These are phyloP conservation scores for Scomber japonicus DNA, from an alignment of 2,113 vertebrate genomes.

Conservation along the genomic window DNA sequence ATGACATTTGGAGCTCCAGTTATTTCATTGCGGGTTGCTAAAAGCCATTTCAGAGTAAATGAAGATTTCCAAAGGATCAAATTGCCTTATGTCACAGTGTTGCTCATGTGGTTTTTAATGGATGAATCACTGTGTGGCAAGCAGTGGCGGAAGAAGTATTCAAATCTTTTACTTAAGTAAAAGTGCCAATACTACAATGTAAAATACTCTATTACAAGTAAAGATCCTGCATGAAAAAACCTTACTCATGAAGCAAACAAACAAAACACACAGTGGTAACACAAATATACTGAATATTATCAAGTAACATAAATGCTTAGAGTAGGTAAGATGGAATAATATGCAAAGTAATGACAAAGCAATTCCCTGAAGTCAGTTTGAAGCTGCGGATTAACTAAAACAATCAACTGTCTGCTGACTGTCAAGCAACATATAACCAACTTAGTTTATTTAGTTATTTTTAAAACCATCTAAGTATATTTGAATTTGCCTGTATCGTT, in stretches of 20 bases:
- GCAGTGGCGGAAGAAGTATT: too few species aligned
- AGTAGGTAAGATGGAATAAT: conserved; percentile 2
- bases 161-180: too few species aligned
- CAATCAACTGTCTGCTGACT: background rate
- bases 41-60: conserved; percentile 9
- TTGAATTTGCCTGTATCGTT: too few species aligned
- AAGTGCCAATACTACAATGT: too few species aligned
- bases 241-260: background rate
- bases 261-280: background rate
- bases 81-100: background rate
- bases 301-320: conserved; percentile 5
- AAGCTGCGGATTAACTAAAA: conserved; percentile 15
- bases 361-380: background rate
- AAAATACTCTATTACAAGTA: too few species aligned
- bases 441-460: background rate
- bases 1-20: background rate
- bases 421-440: background rate
- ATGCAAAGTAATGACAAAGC: background rate
- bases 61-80: background rate
- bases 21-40: background rate
- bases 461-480: background rate
- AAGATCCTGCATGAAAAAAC: too few species aligned
- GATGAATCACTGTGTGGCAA: conserved; percentile 1
- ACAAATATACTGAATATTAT: background rate
- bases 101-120: background rate